Evolutionary conservation across 2,888 invertebrate genomes (phyloP).

Genomic region (Argyra leucocephala): DNA sequence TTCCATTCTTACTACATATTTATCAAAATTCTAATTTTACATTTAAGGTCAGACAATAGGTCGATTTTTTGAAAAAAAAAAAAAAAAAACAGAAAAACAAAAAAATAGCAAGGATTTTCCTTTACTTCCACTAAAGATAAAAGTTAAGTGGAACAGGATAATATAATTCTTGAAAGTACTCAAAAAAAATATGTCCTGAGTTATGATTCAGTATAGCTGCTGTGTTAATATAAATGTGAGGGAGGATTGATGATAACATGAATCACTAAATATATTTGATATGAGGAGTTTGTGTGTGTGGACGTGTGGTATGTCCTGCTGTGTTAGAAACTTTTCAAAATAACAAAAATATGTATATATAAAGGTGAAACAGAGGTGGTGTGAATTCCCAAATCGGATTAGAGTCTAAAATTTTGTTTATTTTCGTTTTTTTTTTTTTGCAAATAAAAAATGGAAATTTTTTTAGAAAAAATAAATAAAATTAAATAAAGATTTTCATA

Average conservation of each 20-base stretch:
- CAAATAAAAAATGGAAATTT: too few species aligned
- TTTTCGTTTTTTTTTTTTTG: not conserved
- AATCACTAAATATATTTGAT: not conserved
- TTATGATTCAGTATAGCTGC: not conserved
- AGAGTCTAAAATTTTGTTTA: not conserved
- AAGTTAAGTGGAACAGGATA: not conserved
- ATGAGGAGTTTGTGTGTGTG: not conserved
- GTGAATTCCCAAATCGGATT: slow-evolving; percentile 1
- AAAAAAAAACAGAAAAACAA: too few species aligned
- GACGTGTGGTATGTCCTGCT: not conserved
- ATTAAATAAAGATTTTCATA: too few species aligned
- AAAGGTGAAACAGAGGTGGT: not conserved
- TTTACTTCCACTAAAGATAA: not conserved
- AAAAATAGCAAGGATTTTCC: too few species aligned
- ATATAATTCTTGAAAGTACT: not conserved
- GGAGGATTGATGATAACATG: too few species aligned
- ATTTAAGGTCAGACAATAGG: too few species aligned
- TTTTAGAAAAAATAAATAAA: too few species aligned
- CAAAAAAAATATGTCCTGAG: not conserved
- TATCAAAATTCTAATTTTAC: too few species aligned
- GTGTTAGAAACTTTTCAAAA: not conserved
- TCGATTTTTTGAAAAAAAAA: too few species aligned
- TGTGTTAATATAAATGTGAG: too few species aligned
- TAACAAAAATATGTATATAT: too few species aligned
- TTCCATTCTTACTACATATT: too few species aligned